Evolutionary conservation across 2,888 invertebrate species (phyloP).

Genomic region (Ypsolopha sequella): DNA sequence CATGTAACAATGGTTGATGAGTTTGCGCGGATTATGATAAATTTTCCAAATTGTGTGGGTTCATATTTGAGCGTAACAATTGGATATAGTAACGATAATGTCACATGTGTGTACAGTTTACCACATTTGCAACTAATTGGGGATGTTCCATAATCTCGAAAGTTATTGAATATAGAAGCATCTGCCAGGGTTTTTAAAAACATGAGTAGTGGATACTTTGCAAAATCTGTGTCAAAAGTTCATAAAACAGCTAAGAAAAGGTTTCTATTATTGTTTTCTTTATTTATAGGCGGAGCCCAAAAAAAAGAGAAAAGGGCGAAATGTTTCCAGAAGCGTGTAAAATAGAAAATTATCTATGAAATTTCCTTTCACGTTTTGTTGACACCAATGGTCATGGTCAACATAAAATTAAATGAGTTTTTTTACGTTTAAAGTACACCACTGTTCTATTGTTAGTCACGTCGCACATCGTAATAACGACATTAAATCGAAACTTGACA

Average conservation of each 20-base stretch:
- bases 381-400: constrained; percentile 47
- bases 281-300: background rate
- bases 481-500: constrained; percentile 28
- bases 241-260: background rate
- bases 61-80: constrained; percentile 62
- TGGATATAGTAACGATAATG: constrained; percentile 65
- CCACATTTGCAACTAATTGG: constrained; percentile 67
- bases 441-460: constrained; percentile 20
- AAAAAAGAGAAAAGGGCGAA: constrained; percentile 53
- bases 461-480: constrained; percentile 37
- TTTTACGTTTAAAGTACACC: constrained; percentile 28
- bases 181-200: constrained; percentile 31
- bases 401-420: constrained; percentile 53
- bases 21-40: constrained; percentile 60
- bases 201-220: background rate
- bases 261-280: background rate
- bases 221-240: background rate
- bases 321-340: constrained; percentile 50
- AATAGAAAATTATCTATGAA: constrained; percentile 61
- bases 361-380: constrained; percentile 63
- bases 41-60: constrained; percentile 67
- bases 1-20: constrained; percentile 48
- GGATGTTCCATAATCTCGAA: constrained; percentile 53
- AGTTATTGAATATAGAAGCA: constrained; percentile 36
- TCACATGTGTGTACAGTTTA: constrained; percentile 61